phyloP scores from a whole-genome alignment of 2,113 vertebrate genomes.

The Hypomesus transpacificus region DNA sequence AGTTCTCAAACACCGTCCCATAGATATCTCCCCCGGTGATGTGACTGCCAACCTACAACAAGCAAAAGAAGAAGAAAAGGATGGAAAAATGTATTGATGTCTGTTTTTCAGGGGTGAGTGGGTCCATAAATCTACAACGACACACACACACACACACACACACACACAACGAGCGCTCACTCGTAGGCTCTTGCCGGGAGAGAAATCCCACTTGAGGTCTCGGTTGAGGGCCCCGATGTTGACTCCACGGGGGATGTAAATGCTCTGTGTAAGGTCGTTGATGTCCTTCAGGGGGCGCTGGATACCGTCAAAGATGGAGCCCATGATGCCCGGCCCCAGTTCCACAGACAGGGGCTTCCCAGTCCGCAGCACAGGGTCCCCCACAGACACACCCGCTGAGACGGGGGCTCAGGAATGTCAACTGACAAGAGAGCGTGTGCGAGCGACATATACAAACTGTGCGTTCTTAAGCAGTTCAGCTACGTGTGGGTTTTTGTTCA shows the following conservation, averaged over 20 bases:
- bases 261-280: slow-evolving; percentile 87
- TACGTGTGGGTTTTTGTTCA: too few species aligned
- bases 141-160: neutral
- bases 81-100: neutral
- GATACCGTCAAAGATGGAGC: slow-evolving; percentile 98
- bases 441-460: neutral
- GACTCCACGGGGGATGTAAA: slow-evolving; percentile 96
- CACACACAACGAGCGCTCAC: slow-evolving; percentile 75
- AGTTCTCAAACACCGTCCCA: slow-evolving; percentile 87
- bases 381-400: slow-evolving; percentile 92
- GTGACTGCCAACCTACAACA: slow-evolving; percentile 87
- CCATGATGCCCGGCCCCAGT: slow-evolving; percentile 96
- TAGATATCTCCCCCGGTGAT: slow-evolving; percentile 98
- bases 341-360: slow-evolving; percentile 96
- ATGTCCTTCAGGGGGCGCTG: slow-evolving; percentile 94
- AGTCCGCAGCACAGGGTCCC: slow-evolving; percentile 94
- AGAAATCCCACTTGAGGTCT: slow-evolving; percentile 94
- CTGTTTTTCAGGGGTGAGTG: too few species aligned
- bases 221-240: slow-evolving; percentile 91
- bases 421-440: too few species aligned
- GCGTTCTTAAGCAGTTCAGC: too few species aligned
- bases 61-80: slow-evolving; percentile 2
- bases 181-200: slow-evolving; percentile 83
- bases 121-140: neutral
- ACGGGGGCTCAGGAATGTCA: slow-evolving; percentile 71